phyloP scores from a whole-genome alignment of 2,888 invertebrate genomes.

The Eurois occulta region DNA sequence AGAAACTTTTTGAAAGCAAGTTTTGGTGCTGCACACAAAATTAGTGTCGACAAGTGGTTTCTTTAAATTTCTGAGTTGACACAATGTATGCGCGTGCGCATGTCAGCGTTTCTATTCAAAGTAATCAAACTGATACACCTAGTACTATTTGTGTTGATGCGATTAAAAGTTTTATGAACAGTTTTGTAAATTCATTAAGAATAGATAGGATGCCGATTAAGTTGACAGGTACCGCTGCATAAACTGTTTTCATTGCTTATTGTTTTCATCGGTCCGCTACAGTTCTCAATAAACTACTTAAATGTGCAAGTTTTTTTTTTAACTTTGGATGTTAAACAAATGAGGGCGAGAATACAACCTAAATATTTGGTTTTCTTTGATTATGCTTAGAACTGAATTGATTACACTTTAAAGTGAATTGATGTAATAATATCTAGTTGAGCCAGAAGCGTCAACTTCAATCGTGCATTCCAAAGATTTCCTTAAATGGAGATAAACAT shows the following conservation, averaged over 20 bases:
- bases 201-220: not conserved
- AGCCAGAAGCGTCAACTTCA: conserved; percentile 8
- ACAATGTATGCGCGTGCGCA: not conserved
- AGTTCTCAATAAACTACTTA: not conserved
- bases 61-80: not conserved
- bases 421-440: not conserved
- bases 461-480: conserved; percentile 26
- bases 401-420: not conserved
- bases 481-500: conserved; percentile 31
- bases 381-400: not conserved
- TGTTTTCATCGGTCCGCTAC: not conserved
- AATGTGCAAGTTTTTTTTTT: not conserved
- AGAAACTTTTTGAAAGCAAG: not conserved
- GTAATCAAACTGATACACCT: not conserved
- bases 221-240: not conserved
- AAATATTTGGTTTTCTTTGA: not conserved
- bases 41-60: not conserved
- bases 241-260: not conserved
- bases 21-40: too few species aligned
- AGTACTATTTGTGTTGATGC: not conserved
- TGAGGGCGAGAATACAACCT: not conserved
- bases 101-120: not conserved
- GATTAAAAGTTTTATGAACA: not conserved
- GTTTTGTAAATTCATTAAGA: not conserved
- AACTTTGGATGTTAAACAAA: not conserved